phyloP scores from a whole-genome alignment of 2,797 vertebrate genomes.

The Lutjanus argentimaculatus region DNA sequence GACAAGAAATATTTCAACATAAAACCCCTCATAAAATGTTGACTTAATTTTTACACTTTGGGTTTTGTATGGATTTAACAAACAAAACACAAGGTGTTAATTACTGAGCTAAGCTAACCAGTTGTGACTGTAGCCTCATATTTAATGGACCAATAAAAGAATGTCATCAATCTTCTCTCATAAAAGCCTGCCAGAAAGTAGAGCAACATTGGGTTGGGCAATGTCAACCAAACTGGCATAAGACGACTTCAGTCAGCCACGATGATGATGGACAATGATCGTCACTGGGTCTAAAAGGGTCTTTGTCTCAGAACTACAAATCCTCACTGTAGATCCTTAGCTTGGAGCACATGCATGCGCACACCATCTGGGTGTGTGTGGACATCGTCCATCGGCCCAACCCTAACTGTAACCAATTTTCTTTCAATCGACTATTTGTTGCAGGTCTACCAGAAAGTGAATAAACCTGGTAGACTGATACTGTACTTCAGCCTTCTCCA shows the following conservation, averaged over 20 bases:
- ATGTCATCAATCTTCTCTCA: background rate
- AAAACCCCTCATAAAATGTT: background rate
- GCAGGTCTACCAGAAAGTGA: background rate
- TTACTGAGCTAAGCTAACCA: background rate
- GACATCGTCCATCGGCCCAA: too few relatives aligned
- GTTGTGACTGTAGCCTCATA: background rate
- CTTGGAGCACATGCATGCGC: too few relatives aligned
- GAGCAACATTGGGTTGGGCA: too few relatives aligned
- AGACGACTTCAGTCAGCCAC: too few relatives aligned
- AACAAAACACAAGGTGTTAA: background rate
- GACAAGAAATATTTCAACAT: background rate
- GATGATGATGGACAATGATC: too few relatives aligned
- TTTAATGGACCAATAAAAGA: background rate
- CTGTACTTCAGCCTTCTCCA: background rate
- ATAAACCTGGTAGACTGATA: background rate
- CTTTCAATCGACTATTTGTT: too few relatives aligned
- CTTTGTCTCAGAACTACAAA: too few relatives aligned
- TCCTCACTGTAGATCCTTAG: too few relatives aligned
- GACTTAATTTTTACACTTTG: background rate
- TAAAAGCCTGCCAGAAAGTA: background rate
- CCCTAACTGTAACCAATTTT: too few relatives aligned
- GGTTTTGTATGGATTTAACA: background rate
- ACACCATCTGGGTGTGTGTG: too few relatives aligned
- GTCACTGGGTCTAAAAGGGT: too few relatives aligned
- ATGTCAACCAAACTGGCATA: too few relatives aligned